Evolutionary conservation across 2,797 vertebrate species (phyloP).

Genomic region (Poecilia picta): DNA sequence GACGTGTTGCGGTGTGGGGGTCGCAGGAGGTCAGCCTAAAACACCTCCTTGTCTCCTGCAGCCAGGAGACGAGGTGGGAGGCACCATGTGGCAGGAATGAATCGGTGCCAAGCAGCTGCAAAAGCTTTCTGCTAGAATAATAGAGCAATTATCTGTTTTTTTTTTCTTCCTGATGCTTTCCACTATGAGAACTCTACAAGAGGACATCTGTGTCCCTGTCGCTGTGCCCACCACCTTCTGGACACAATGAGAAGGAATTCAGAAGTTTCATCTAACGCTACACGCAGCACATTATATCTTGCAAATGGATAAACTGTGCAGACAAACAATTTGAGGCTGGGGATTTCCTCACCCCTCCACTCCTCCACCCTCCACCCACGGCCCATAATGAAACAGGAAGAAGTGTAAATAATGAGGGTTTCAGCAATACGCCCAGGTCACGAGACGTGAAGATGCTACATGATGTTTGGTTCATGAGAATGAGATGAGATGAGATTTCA

Average conservation of each 20-base stretch:
- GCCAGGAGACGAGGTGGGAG: slow-evolving; percentile 19
- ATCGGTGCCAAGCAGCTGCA: slow-evolving; percentile 66
- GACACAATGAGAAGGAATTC: not conserved
- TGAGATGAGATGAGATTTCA: not conserved
- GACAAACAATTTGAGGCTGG: not conserved
- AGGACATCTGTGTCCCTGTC: slow-evolving; percentile 50
- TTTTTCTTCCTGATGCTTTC: slow-evolving; percentile 26
- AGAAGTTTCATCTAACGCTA: not conserved
- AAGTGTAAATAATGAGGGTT: not conserved
- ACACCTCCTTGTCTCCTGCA: not conserved
- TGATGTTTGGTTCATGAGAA: not conserved
- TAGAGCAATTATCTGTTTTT: slow-evolving; percentile 41
- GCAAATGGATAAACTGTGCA: slow-evolving; percentile 6
- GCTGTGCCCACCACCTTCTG: slow-evolving; percentile 21
- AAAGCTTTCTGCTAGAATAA: slow-evolving; percentile 58
- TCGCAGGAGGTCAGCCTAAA: slow-evolving; percentile 3
- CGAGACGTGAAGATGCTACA: not conserved
- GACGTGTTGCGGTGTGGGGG: not conserved
- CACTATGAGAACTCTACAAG: slow-evolving; percentile 36
- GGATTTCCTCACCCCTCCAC: not conserved
- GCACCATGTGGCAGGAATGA: slow-evolving; percentile 25
- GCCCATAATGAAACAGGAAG: not conserved
- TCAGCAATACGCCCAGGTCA: not conserved
- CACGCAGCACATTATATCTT: not conserved
- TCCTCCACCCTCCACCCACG: not conserved